Base-by-base conservation (phyloP, 2,888 invertebrate genomes). In the Oligia fasciuncula region DNA sequence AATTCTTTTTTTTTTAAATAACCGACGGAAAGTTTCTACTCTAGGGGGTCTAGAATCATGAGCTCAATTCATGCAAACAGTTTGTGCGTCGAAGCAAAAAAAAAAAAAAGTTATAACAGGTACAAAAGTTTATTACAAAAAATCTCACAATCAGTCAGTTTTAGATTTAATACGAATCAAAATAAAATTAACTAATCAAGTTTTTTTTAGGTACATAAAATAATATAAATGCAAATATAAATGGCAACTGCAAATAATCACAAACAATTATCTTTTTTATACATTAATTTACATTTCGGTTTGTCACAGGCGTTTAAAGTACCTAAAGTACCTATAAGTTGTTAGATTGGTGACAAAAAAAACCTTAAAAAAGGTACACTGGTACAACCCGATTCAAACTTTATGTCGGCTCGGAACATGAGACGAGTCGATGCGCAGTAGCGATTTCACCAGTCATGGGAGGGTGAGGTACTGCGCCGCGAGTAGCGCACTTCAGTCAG, bases 111-210 rank as follows among this genome's bases (percentile, higher is more conserved):
- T 40, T 63, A 62, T 90, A 93, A 94, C 94, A 94, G 94, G 94
- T 95, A 95, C 94, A 95, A 94, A 94, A 94, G 91, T 94, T 94
- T 93, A 93, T 92, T 93, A 91, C 85, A 89, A 93, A 92, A 92
- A 91, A 93, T 92, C 90, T 92, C 91, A 91, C 89, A 91, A 90
- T 94, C 93, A 94, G 93, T 94, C 93, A 89, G 87, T 88, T 90
- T 91, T 87, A 91, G 76, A 84, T 87, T 85, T 84, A 84, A 87
- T 84, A 88, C 85, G 85, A 87, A 83, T 82, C 73, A 77, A 80
- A 85, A 84, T 86, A 83, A 84, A 80, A 82, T 74, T 81, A 87
- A 72, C 81, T 85, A 80, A 79, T 84, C 77, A 80, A 81, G 60
- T 40, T 68, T 84, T 84, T 84, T 84, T 74, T 40, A 40, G 40